Conservation (phyloP, 2,113 vertebrate genomes). For the Gracilinanus agilis region DNA sequence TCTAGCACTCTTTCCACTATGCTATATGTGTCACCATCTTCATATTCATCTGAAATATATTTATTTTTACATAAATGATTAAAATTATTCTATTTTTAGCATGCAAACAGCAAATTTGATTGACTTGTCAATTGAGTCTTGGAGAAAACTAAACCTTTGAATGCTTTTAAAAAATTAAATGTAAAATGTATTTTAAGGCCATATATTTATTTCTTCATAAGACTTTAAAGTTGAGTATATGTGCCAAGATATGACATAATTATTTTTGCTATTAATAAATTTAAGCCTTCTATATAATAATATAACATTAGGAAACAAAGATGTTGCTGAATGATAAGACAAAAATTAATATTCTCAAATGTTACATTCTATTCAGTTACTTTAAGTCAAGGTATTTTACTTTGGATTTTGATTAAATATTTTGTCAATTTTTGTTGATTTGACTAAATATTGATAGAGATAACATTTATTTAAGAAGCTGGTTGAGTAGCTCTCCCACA, state of each 20-base stretch:
- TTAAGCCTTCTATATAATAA: constrained; percentile 18
- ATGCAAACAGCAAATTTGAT: background rate
- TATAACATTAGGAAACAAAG: constrained; percentile 41
- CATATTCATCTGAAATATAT: constrained; percentile 32
- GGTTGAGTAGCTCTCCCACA: background rate
- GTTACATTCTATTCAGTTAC: background rate
- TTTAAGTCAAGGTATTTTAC: constrained; percentile 14
- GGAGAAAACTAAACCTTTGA: background rate
- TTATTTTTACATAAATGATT: constrained; percentile 35
- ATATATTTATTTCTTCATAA: background rate
- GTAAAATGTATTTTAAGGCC: background rate
- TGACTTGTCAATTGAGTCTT: background rate
- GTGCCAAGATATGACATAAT: background rate
- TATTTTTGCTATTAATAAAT: constrained; percentile 45
- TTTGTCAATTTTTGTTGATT: constrained; percentile 8
- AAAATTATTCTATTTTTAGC: constrained; percentile 23
- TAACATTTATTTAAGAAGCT: background rate
- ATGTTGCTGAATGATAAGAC: constrained; percentile 17
- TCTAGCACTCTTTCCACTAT: background rate
- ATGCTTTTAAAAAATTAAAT: background rate
- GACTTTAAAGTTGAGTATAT: constrained; percentile 22
- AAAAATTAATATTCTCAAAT: constrained; percentile 36
- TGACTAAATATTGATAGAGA: constrained; percentile 22
- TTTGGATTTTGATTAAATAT: constrained; percentile 3
- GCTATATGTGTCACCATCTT: background rate